These are phyloP conservation scores for Paradoxurus hermaphroditus DNA, from an alignment of 2,113 vertebrate species.

Conservation along the genomic window DNA sequence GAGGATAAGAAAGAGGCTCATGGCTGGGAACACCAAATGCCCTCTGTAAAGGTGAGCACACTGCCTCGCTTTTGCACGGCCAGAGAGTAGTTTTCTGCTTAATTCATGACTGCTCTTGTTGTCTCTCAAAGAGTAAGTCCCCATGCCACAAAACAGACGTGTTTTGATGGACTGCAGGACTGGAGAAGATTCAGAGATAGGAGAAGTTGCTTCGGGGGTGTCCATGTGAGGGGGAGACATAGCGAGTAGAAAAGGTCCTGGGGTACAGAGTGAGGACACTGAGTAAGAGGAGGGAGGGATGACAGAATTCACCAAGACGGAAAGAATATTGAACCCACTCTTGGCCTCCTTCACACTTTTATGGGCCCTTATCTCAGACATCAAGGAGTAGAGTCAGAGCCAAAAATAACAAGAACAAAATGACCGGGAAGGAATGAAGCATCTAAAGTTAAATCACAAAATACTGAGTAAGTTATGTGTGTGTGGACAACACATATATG, in stretches of 20 bases:
- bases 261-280: fast-evolving
- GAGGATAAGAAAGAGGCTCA: not conserved
- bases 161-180: not conserved
- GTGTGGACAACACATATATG: not conserved
- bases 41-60: not conserved
- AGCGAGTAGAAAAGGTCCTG: not conserved
- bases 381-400: not conserved
- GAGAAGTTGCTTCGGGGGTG: not conserved
- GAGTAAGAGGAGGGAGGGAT: not conserved
- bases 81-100: not conserved
- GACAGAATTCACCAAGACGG: not conserved
- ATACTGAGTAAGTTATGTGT: not conserved
- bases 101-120: not conserved
- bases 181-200: not conserved
- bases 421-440: not conserved
- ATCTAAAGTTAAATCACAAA: not conserved
- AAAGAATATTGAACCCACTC: not conserved
- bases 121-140: not conserved
- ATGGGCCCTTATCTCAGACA: not conserved
- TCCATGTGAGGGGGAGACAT: not conserved
- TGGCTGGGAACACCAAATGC: not conserved
- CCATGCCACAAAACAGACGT: not conserved
- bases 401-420: not conserved
- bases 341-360: not conserved
- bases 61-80: not conserved